Percentiles rank a stretch among this genome's conserved stretches.
These are phyloP conservation scores for Gobio occitaniae DNA, from an alignment of 2,797 vertebrate genomes.

Conservation along the genomic window DNA sequence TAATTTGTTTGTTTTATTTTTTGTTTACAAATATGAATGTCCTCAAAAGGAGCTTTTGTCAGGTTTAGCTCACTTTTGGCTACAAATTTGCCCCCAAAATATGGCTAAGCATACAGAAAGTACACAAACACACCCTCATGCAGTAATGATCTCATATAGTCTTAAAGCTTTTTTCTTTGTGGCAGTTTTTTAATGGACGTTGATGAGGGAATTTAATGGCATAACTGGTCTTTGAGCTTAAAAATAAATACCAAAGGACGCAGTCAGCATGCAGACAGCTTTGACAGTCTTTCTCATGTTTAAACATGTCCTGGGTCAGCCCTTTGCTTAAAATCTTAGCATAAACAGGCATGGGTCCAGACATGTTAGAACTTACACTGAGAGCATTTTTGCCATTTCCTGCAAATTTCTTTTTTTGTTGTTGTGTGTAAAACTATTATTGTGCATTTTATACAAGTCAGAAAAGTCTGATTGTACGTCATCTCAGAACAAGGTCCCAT, in stretches of 20 bases:
- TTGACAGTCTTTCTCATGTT: slow-evolving; percentile 59
- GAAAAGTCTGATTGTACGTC: neutral
- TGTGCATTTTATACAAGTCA: neutral
- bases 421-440: neutral
- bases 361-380: slow-evolving; percentile 66
- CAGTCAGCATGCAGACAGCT: neutral
- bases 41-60: neutral
- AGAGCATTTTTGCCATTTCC: slow-evolving; percentile 38
- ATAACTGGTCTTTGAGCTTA: neutral
- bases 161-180: neutral
- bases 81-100: neutral
- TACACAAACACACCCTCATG: no score
- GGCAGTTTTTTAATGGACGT: neutral
- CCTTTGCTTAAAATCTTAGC: slow-evolving; percentile 61
- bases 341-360: slow-evolving; percentile 70
- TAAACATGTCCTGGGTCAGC: slow-evolving; percentile 63
- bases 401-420: neutral
- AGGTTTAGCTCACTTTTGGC: neutral
- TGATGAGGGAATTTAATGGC: neutral
- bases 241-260: neutral
- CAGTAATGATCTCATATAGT: neutral
- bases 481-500: neutral
- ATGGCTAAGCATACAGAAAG: neutral
- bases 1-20: no score
- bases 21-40: neutral